A percentile compares a stretch with the other conserved stretches of the same genome.
Evolutionary conservation across 2,797 vertebrate species (phyloP).

Genomic region (Ispidina lecontei): DNA sequence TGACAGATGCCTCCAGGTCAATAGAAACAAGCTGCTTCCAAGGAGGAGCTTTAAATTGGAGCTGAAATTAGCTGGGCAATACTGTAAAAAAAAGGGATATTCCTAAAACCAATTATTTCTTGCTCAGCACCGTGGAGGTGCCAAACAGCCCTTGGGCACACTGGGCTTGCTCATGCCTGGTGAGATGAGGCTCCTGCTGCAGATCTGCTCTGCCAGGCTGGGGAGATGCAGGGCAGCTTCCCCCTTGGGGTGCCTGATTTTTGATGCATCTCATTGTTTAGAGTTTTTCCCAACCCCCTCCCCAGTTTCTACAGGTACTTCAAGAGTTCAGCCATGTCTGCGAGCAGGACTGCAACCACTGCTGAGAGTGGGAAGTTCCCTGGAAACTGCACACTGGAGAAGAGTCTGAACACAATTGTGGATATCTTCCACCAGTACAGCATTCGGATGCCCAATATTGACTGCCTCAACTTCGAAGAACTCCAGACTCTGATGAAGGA

Average conservation of each 20-base stretch:
- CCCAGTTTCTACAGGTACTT: background rate
- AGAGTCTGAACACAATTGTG: background rate
- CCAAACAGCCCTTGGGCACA: accelerated
- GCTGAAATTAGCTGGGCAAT: background rate
- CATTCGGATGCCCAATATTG: accelerated
- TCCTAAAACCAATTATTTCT: background rate
- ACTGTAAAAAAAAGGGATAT: accelerated
- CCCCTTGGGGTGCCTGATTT: background rate
- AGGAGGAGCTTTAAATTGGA: background rate
- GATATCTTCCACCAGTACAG: conserved; percentile 58
- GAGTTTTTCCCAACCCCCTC: background rate
- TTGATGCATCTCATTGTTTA: accelerated
- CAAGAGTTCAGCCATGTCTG: background rate
- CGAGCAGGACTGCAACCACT: accelerated
- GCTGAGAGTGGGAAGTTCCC: accelerated
- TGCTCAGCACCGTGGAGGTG: accelerated
- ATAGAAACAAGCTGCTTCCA: accelerated
- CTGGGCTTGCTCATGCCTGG: background rate
- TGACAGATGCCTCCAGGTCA: background rate
- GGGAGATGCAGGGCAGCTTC: background rate
- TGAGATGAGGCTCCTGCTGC: accelerated
- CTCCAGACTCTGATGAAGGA: conserved; percentile 17
- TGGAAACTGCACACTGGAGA: background rate
- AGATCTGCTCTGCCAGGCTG: background rate
- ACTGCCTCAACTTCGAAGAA: background rate